Evolutionary conservation across 2,888 invertebrate genomes (phyloP).

Genomic region (Sesamia inferens): DNA sequence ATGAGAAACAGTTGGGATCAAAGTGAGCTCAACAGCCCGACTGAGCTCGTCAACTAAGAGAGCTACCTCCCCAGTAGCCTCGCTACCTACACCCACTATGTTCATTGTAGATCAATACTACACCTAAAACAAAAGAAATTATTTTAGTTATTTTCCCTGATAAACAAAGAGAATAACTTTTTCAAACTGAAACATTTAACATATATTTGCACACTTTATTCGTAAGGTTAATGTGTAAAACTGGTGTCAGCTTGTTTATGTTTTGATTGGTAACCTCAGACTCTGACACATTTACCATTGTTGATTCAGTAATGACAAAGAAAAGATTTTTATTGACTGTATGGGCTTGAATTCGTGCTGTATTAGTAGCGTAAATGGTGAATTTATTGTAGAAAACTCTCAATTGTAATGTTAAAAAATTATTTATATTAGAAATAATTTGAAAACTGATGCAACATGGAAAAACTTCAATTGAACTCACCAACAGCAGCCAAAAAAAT

Average conservation of each 20-base stretch:
- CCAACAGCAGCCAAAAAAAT: slow-evolving; percentile 71
- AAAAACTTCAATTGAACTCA: slow-evolving; percentile 67
- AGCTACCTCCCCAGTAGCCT: slow-evolving; percentile 91
- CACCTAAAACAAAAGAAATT: slow-evolving; percentile 36
- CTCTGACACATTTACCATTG: slow-evolving; percentile 46
- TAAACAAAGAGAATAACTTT: not conserved
- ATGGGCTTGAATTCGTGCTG: not conserved
- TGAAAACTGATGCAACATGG: slow-evolving; percentile 56
- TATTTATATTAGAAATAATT: slow-evolving; percentile 2
- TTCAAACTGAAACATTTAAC: not conserved
- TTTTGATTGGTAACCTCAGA: slow-evolving; percentile 38
- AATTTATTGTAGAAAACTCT: not conserved
- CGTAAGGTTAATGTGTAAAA: not conserved
- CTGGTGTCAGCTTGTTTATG: slow-evolving; percentile 31
- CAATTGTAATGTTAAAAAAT: not conserved
- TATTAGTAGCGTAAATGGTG: not conserved
- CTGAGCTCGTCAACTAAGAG: slow-evolving; percentile 94
- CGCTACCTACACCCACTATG: slow-evolving; percentile 78
- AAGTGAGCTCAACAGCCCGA: slow-evolving; percentile 94
- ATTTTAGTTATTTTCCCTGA: not conserved
- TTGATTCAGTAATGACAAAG: slow-evolving; percentile 49
- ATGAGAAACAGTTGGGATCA: slow-evolving; percentile 94
- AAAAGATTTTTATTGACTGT: slow-evolving; percentile 9
- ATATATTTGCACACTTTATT: not conserved
- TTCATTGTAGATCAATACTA: slow-evolving; percentile 78